Evolutionary conservation across 2,888 invertebrate genomes (phyloP).

Genomic region (Pyrrhia umbra): DNA sequence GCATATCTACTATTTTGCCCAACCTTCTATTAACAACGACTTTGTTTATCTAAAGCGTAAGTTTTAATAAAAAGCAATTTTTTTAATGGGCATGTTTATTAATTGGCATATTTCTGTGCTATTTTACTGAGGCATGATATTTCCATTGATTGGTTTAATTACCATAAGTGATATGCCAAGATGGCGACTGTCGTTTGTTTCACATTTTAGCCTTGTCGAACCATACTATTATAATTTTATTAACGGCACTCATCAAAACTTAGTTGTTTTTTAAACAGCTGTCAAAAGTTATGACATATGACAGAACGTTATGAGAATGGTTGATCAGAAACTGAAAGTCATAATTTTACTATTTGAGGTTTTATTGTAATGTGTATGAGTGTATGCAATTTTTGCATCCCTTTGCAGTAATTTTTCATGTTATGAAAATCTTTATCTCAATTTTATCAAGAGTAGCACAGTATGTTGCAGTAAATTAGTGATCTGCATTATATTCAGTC

Average conservation of each 20-base stretch:
- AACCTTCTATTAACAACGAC: conserved; percentile 8
- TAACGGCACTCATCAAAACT: background rate
- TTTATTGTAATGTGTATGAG: background rate
- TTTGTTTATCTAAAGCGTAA: conserved; percentile 15
- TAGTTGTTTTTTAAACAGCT: background rate
- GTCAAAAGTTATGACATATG: background rate
- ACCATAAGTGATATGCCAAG: too few relatives aligned
- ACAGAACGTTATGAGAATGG: background rate
- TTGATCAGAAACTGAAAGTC: background rate
- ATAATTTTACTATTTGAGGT: background rate
- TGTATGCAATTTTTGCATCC: too few relatives aligned
- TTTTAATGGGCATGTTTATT: conserved; percentile 29
- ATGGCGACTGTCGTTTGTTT: too few relatives aligned
- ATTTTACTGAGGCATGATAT: background rate
- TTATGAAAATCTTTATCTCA: background rate
- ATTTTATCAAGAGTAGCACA: too few relatives aligned
- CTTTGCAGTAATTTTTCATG: too few relatives aligned
- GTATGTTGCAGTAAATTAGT: too few relatives aligned
- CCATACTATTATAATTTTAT: too few relatives aligned
- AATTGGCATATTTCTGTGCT: too few relatives aligned
- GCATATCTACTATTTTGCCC: conserved; percentile 34
- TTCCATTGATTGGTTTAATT: too few relatives aligned
- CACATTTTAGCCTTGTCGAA: too few relatives aligned
- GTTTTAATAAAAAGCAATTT: conserved; percentile 12
- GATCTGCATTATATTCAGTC: too few relatives aligned